Percentiles rank a stretch among this genome's conserved stretches.
Conservation (phyloP, 2,113 vertebrate genomes). For the Lepus americanus region DNA sequence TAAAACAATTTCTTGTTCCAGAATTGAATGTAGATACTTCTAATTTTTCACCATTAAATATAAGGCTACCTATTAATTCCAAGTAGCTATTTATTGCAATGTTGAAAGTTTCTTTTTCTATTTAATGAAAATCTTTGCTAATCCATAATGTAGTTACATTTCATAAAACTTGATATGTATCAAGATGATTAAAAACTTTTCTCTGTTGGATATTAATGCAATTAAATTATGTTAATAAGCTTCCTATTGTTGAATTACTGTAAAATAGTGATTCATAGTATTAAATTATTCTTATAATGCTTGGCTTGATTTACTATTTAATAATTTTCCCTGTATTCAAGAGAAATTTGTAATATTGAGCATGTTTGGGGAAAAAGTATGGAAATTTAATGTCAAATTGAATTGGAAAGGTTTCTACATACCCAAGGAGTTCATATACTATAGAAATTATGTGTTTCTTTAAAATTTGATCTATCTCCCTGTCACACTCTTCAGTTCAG, state of each 20-base stretch:
- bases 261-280: not conserved
- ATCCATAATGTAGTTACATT: not conserved
- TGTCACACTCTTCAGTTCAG: not conserved
- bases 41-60: conserved; percentile 1
- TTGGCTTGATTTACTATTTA: conserved; percentile 30
- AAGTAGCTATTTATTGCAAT: not conserved
- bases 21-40: not conserved
- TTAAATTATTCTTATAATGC: not conserved
- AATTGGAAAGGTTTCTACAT: not conserved
- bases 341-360: not conserved
- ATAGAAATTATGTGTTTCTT: not conserved
- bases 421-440: not conserved
- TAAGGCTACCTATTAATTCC: not conserved
- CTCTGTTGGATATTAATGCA: not conserved
- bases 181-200: not conserved
- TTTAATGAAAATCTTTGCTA: not conserved
- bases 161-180: not conserved
- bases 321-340: not conserved
- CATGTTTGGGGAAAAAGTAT: not conserved
- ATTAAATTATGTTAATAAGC: not conserved
- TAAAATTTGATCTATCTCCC: not conserved
- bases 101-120: not conserved
- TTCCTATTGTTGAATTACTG: not conserved
- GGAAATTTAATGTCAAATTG: not conserved
- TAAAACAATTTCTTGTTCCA: conserved; percentile 11